Conservation (phyloP, 2,888 invertebrate species). For the Patella ulyssiponensis region DNA sequence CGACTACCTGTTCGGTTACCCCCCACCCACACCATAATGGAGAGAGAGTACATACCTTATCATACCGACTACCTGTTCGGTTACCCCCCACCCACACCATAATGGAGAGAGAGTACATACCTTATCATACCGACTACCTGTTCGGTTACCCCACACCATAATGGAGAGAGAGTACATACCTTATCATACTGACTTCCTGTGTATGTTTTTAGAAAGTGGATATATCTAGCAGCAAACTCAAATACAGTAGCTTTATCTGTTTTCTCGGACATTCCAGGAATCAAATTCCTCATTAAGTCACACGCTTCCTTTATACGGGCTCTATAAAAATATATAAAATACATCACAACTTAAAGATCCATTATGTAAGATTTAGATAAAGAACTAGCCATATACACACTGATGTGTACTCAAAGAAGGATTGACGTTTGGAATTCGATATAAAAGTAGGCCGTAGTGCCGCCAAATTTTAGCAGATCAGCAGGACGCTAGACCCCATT, state of each 20-base stretch:
- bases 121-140: slow-evolving; percentile 64
- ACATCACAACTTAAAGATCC: no score
- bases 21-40: no score
- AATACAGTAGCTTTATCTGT: slow-evolving; percentile 72
- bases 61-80: slow-evolving; percentile 61
- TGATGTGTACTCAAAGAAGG: no score
- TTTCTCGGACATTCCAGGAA: slow-evolving; percentile 70
- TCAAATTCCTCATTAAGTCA: slow-evolving; percentile 64
- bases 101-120: slow-evolving; percentile 35
- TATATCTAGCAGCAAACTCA: slow-evolving; percentile 69
- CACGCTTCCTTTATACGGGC: slow-evolving; percentile 70
- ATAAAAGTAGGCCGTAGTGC: no score
- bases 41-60: slow-evolving; percentile 51
- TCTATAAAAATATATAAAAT: slow-evolving; percentile 37
- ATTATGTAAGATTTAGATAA: no score
- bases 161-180: slow-evolving; percentile 38
- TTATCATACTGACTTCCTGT: slow-evolving; percentile 63
- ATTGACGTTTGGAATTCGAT: no score
- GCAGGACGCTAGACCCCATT: not conserved
- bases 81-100: no score
- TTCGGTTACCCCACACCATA: no score
- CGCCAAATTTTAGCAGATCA: no score
- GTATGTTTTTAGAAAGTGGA: slow-evolving; percentile 65
- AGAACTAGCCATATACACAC: no score
- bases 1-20: slow-evolving; percentile 59